These are phyloP conservation scores for Canis aureus DNA, from an alignment of 2,113 vertebrate species.

Conservation along the genomic window DNA sequence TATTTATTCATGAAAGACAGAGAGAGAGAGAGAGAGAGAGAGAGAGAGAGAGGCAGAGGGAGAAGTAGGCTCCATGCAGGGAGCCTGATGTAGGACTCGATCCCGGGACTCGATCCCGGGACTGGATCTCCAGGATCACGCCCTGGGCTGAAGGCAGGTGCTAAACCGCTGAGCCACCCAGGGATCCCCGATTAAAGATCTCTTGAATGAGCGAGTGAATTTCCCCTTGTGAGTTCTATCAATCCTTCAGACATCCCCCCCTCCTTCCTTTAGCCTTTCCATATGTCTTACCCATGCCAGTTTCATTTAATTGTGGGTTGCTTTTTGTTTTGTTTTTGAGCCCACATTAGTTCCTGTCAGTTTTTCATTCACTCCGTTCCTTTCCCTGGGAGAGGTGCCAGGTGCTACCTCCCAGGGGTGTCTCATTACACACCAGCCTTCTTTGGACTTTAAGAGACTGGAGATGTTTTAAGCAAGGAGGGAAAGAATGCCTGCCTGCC, in stretches of 20 bases:
- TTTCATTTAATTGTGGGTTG: neutral
- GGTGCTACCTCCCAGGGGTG: neutral
- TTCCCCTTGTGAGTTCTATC: neutral
- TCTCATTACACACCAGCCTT: neutral
- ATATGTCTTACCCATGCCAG: neutral
- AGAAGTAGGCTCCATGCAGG: too few relatives aligned
- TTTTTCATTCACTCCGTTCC: slow-evolving; percentile 32
- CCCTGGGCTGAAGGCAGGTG: too few relatives aligned
- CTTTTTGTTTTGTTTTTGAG: neutral
- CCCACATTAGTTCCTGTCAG: neutral
- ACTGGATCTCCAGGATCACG: too few relatives aligned
- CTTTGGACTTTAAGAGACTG: neutral
- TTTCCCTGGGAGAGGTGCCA: neutral
- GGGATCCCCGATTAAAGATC: neutral
- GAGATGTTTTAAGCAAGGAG: neutral
- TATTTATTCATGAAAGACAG: too few relatives aligned
- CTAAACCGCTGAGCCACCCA: too few relatives aligned
- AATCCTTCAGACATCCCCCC: neutral
- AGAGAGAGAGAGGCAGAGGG: too few relatives aligned
- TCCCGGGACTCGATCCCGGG: too few relatives aligned
- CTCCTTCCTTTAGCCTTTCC: neutral
- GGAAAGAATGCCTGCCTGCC: neutral
- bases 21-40: too few relatives aligned
- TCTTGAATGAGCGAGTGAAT: neutral
- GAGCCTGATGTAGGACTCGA: too few relatives aligned